phyloP scores from a whole-genome alignment of 2,888 invertebrate genomes.

The Cephonodes hylas region DNA sequence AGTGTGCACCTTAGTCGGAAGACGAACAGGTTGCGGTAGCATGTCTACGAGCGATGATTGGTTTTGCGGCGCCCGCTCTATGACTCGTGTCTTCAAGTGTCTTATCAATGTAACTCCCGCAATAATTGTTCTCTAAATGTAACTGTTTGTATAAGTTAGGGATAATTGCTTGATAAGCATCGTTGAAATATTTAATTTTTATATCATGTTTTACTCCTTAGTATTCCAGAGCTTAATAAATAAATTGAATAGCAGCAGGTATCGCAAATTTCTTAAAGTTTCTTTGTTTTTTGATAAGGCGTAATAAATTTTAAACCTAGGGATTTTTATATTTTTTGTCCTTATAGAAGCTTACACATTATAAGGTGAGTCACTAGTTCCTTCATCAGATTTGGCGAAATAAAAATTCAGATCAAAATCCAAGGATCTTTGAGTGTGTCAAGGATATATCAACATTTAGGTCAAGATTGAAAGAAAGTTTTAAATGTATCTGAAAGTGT shows the following conservation, averaged over 20 bases:
- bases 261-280: no score
- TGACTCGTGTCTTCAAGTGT: conserved; percentile 17
- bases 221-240: no score
- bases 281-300: no score
- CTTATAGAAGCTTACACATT: no score
- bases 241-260: no score
- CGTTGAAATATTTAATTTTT: no score
- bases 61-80: conserved; percentile 26
- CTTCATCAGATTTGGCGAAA: neutral
- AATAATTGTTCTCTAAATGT: neutral
- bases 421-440: neutral
- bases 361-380: no score
- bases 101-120: conserved; percentile 12
- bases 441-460: neutral
- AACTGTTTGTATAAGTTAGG: neutral
- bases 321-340: no score
- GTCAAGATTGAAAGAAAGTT: neutral
- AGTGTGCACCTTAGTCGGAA: neutral
- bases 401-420: no score
- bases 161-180: no score
- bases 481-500: neutral
- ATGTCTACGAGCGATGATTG: conserved; percentile 23
- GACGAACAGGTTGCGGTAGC: conserved; percentile 20
- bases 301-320: no score
- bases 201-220: no score